A percentile compares a stretch with the other conserved stretches of the same genome.
These are phyloP conservation scores for Stomatorhinus walkeri DNA, from an alignment of 2,797 vertebrate genomes.

Conservation along the genomic window DNA sequence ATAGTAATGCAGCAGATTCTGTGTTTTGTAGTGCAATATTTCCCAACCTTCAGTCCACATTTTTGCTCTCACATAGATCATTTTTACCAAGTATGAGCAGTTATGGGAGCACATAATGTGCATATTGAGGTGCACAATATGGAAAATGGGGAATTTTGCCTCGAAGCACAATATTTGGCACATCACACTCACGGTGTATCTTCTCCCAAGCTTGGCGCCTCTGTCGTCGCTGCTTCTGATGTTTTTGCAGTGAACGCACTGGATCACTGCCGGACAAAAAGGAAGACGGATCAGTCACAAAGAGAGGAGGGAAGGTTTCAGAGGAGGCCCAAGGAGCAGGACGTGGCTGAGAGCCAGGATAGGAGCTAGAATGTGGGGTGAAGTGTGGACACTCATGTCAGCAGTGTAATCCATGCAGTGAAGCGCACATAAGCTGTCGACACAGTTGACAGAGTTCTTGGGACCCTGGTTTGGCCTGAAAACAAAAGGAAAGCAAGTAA, in stretches of 20 bases:
- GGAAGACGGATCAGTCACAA: background rate
- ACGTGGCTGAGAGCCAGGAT: background rate
- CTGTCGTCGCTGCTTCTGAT: conserved; percentile 14
- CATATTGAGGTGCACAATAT: background rate
- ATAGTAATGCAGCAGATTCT: background rate
- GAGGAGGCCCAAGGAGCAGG: background rate
- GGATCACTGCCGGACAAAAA: conserved; percentile 17
- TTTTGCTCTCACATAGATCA: background rate
- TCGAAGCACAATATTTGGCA: background rate
- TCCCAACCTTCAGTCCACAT: background rate
- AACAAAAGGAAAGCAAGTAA: background rate
- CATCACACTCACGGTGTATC: conserved; percentile 40
- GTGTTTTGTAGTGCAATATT: background rate
- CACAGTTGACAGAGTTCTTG: background rate
- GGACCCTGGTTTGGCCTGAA: background rate
- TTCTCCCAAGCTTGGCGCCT: conserved; percentile 28
- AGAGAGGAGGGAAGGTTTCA: background rate
- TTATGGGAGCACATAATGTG: background rate
- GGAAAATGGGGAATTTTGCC: background rate
- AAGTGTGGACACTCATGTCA: background rate
- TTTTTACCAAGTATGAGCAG: background rate
- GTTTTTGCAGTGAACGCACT: conserved; percentile 19
- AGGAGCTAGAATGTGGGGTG: background rate
- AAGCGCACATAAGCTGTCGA: background rate
- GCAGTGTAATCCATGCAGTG: background rate